Evolutionary conservation across 92 coral and sea anemone species (phyloP), one percentile per base, ranked within the genome.

Genomic region (Epizoanthus stellaris): DNA sequence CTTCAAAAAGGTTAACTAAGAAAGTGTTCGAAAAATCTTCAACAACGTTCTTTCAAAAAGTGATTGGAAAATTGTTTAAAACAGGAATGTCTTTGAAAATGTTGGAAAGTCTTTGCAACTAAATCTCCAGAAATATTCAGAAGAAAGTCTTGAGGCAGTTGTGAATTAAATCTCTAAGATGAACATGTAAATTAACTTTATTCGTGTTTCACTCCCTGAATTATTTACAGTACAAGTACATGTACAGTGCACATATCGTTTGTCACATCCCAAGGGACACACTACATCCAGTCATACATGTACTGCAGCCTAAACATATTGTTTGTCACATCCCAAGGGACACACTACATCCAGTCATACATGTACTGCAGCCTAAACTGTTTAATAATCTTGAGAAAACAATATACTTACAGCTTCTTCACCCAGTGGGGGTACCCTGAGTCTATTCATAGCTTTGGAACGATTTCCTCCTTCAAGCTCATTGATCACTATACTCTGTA

Each of bases 401-500:
- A 56, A 25, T 19, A 0, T 13, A 73, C 88, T 82, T 43, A 88
- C 89, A 45, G 87, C 86, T 68, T 91, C 94, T 85, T 94, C 98
- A 42, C 94, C 96, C 66, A 96, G 86, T 3, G 99, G 99, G 59
- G 99, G 99, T 10, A 96, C 99, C 72, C 99, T 85, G 14, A 96
- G 93, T 91, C 99, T 86, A 56, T 96, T 96, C 99, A 96, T 96
- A 65, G 99, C 98, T 85, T 80, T 96, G 4, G 99, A 96, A 25
- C 99, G 91, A 85, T 96, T 93, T 16, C 99, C 99, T 72, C 82
- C 95, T 82, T 96, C 99, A 49, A 96, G 89, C 54, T 96, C 98
- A 76, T 97, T 84, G 17, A 96, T 96, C 76, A 95, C 95, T 39
- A 96, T 67, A 75, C 92, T 91, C 99, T 96, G 75, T 19, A 81